Conservation (phyloP, 2,797 vertebrate species). For the Squalus acanthias region DNA sequence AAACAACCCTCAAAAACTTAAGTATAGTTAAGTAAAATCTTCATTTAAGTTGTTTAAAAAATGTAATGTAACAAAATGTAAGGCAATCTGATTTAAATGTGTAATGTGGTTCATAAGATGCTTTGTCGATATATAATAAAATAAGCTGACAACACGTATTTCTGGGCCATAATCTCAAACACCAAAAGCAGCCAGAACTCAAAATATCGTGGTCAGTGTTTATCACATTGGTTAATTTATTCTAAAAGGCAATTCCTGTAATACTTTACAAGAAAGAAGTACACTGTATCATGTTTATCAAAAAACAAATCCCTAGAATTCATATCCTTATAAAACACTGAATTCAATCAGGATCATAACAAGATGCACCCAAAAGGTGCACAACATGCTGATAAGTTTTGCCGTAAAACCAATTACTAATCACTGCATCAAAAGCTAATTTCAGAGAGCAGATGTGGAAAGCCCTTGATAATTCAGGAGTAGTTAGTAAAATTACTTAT, state of each 20-base stretch:
- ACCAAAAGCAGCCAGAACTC: background rate
- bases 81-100: background rate
- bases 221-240: background rate
- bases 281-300: background rate
- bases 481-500: background rate
- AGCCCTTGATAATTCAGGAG: background rate
- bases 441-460: background rate
- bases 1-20: no score
- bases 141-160: background rate
- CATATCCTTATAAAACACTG: background rate
- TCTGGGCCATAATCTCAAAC: background rate
- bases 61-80: no score
- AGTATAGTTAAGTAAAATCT: no score
- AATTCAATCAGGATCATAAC: background rate
- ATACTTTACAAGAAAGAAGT: background rate
- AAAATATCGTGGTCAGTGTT: background rate
- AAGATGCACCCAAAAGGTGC: background rate
- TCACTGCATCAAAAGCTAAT: background rate
- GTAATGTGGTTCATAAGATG: background rate
- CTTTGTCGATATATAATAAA: background rate
- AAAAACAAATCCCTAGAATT: background rate
- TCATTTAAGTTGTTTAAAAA: no score
- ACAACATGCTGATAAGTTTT: background rate
- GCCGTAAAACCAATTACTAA: background rate
- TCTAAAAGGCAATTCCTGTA: background rate